These are phyloP conservation scores for Lepisosteus oculatus DNA, from an alignment of 2,113 vertebrate species.

Conservation along the genomic window DNA sequence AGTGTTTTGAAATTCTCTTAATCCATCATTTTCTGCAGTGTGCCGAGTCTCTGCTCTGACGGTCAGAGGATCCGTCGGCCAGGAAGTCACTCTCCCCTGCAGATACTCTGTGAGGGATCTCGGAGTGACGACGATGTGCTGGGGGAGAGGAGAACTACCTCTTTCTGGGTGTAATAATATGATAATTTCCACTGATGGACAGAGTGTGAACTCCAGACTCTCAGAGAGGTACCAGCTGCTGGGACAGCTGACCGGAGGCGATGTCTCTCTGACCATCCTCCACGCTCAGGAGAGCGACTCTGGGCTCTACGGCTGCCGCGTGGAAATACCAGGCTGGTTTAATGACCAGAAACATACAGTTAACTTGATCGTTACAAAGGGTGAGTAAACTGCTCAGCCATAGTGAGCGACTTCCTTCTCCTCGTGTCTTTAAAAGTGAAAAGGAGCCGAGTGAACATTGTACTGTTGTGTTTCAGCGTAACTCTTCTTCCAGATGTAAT, in stretches of 20 bases:
- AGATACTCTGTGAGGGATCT: neutral
- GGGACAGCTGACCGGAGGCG: neutral
- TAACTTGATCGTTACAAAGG: conserved; percentile 50
- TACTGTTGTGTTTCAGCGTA: no score
- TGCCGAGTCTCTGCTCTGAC: neutral
- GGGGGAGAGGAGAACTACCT: conserved; percentile 47
- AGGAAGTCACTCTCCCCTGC: conserved; percentile 49
- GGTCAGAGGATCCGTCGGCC: conserved; percentile 45
- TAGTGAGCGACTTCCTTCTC: no score
- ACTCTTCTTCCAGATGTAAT: no score
- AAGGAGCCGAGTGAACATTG: no score
- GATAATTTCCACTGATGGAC: conserved; percentile 50
- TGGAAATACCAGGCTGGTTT: conserved; percentile 50
- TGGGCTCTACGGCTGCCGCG: conserved; percentile 65
- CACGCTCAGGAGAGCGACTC: conserved; percentile 29
- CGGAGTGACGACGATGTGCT: conserved; percentile 42
- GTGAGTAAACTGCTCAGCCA: conserved; percentile 33
- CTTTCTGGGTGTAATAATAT: neutral
- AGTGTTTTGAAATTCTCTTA: no score
- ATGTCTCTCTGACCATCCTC: conserved; percentile 60
- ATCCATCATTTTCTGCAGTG: neutral
- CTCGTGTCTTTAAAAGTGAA: no score
- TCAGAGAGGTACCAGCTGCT: conserved; percentile 40
- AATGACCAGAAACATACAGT: conserved; percentile 45
- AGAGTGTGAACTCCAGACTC: conserved; percentile 11